Base-by-base conservation (phyloP, 1,140 invertebrate genomes). In the Drosophila santomea region DNA sequence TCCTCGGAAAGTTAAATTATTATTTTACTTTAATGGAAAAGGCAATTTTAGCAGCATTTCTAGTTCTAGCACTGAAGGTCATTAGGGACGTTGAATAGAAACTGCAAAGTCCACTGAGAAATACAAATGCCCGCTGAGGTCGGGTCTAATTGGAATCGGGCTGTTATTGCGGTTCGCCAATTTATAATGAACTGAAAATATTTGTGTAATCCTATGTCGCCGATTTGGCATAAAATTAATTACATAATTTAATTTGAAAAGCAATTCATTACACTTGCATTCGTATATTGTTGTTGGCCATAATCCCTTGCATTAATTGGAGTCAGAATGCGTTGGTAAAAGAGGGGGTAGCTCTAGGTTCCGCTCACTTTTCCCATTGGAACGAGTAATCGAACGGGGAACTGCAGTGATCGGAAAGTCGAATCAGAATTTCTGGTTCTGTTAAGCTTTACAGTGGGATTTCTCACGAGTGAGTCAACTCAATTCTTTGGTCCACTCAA, bases 251-350 rank as follows among this genome's bases (percentile, higher is more conserved):
- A 51, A 73, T 73, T 73, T 72, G 7, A 45, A 73, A 72, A 45
- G 47, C 67, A 73, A 72, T 72, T 72, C 36, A 73, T 59, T 71
- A 67, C 35, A 20, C 52, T 36, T 32, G 23, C 35, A n/a, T 12
- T 20, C 25, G 12, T 15, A 14, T 3, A 32, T 4, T 15, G 32
- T 48, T 56, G 62, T n/a, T 68, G 43, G 35, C 11, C 23, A 23
- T 73, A 73, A 72, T 72, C 69, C 66, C 66, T 45, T 57, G 68
- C 66, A 72, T 72, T 72, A 72, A 72, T 72, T 72, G 66, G 38
- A 58, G 50, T 20, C 15, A 11, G 52, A 39, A 48, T 38, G 25
- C 15, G 25, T 0, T 4, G 25, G 25, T 25, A 8, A 32, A 32
- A 32, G 8, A 38, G 3, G 5, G 39, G 35, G 15, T 12, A 17